phyloP scores from a whole-genome alignment of 2,797 vertebrate genomes.

The Nothura maculosa region DNA sequence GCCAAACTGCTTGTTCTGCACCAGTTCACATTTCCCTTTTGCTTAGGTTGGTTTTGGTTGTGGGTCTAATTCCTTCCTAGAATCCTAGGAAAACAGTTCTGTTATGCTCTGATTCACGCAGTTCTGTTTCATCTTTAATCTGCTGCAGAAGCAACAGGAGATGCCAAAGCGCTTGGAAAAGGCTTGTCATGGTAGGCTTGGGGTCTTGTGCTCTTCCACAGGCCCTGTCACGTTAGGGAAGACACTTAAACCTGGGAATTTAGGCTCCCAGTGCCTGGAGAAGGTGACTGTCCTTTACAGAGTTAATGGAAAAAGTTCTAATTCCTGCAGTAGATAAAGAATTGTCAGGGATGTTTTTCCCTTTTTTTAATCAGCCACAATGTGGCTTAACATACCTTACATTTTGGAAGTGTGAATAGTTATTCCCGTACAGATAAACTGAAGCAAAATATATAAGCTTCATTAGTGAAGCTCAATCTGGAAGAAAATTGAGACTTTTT shows the following conservation, averaged over 20 bases:
- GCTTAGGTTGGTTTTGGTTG: not conserved
- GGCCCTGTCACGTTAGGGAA: not conserved
- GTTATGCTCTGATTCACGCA: not conserved
- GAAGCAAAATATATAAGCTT: not conserved
- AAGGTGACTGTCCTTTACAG: not conserved
- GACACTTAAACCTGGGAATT: not conserved
- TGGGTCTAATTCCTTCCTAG: not conserved
- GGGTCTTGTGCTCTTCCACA: accelerated
- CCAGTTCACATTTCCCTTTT: not conserved
- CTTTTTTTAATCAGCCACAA: not conserved
- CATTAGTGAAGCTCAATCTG: not conserved
- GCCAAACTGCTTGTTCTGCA: not conserved
- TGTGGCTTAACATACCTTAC: not conserved
- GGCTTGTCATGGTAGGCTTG: not conserved
- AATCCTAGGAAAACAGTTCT: not conserved
- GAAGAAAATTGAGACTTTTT: not conserved
- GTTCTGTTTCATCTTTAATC: not conserved
- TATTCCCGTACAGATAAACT: not conserved
- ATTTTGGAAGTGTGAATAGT: not conserved
- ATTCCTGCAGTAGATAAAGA: not conserved
- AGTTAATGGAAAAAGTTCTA: not conserved
- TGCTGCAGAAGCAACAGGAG: not conserved
- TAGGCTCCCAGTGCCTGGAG: not conserved
- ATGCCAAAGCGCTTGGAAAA: not conserved
- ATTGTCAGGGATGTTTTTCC: not conserved